Evolutionary conservation across 92 coral and sea anemone species (phyloP).

Genomic region (Porites lobata): DNA sequence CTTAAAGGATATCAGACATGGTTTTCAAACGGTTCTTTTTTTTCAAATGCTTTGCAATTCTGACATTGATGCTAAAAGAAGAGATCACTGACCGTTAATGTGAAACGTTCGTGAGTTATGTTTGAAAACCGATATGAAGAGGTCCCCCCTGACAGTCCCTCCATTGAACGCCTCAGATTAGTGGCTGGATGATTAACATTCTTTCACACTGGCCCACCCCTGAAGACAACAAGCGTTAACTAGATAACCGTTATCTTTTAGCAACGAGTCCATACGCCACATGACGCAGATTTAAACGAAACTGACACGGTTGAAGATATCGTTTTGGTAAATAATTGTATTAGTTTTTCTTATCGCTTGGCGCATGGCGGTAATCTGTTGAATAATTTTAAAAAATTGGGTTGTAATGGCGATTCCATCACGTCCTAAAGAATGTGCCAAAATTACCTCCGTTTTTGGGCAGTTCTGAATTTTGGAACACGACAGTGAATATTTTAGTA

Average conservation of each 20-base stretch:
- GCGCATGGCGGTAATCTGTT: neutral
- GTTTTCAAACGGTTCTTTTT: too few species aligned
- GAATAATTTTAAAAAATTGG: neutral
- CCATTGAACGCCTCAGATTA: neutral
- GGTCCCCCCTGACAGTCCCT: too few species aligned
- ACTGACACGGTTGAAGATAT: neutral
- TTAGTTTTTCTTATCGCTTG: neutral
- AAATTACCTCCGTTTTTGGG: too few species aligned
- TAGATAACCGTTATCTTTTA: neutral
- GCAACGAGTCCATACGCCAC: neutral
- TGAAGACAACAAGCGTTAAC: neutral
- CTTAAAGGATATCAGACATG: too few species aligned
- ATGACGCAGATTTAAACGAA: neutral
- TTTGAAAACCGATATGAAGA: too few species aligned
- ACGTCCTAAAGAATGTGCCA: neutral
- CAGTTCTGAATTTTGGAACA: too few species aligned
- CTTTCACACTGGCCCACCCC: slow-evolving; percentile 34
- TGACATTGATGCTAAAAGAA: too few species aligned
- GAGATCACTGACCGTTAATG: too few species aligned
- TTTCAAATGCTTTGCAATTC: too few species aligned
- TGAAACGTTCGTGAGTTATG: too few species aligned
- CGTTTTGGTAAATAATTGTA: neutral
- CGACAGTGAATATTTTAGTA: too few species aligned
- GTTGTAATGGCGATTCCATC: neutral
- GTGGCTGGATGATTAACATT: neutral